Evolutionary conservation across 1,140 invertebrate genomes (phyloP).

Genomic region (Melanaphis sacchari): DNA sequence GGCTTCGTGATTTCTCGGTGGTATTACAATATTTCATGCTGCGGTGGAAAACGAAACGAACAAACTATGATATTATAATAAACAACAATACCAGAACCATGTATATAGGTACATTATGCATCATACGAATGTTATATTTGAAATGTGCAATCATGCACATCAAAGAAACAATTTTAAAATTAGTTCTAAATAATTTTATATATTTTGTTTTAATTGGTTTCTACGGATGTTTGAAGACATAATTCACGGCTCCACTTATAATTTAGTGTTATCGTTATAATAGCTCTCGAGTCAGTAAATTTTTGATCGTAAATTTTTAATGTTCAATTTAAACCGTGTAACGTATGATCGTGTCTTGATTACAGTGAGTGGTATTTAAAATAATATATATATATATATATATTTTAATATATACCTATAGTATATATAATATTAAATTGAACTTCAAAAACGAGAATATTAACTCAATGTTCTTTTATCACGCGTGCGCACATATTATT

Average conservation of each 20-base stretch:
- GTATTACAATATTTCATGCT: not conserved
- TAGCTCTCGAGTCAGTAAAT: not conserved
- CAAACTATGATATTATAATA: not conserved
- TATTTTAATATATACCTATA: no score
- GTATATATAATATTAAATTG: not conserved
- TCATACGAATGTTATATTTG: no score
- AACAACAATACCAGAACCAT: not conserved
- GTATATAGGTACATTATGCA: no score
- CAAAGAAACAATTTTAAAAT: not conserved
- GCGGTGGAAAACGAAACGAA: not conserved
- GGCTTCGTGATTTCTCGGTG: not conserved
- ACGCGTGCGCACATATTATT: not conserved
- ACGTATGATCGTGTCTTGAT: not conserved
- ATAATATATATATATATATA: no score
- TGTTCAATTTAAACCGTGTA: not conserved
- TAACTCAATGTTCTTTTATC: not conserved
- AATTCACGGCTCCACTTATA: not conserved
- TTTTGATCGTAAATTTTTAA: not conserved
- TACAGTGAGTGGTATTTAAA: not conserved
- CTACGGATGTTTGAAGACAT: not conserved
- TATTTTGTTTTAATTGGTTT: not conserved
- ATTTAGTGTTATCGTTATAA: not conserved
- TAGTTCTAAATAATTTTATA: not conserved
- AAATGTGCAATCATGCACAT: not conserved
- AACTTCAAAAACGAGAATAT: not conserved